A percentile compares a stretch with the other conserved stretches of the same genome.
These are phyloP conservation scores for Axis porcinus DNA, from an alignment of 2,113 vertebrate genomes.

Conservation along the genomic window DNA sequence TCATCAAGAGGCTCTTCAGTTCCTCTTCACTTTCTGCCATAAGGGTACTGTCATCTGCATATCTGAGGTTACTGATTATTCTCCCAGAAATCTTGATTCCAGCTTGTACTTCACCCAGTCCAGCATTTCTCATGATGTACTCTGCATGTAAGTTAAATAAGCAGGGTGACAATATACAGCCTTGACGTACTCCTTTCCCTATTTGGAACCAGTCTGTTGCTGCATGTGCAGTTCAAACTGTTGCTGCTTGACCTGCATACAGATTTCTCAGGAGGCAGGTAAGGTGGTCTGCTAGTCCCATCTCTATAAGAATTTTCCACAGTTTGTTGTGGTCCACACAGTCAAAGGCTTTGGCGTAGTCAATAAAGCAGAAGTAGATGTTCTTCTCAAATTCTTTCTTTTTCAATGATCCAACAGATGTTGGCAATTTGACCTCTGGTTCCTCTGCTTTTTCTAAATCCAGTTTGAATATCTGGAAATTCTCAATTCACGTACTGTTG, in stretches of 20 bases:
- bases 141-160: neutral
- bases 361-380: neutral
- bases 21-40: neutral
- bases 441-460: neutral
- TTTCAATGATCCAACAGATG: neutral
- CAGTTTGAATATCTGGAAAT: neutral
- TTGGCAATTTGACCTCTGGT: neutral
- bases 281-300: neutral
- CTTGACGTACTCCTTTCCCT: neutral
- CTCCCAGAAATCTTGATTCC: neutral
- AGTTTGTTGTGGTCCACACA: neutral
- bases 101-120: neutral
- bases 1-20: neutral
- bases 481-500: neutral
- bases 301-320: neutral
- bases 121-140: neutral
- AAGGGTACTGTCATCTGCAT: neutral
- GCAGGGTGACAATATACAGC: neutral
- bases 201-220: neutral
- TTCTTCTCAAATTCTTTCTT: neutral
- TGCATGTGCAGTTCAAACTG: neutral
- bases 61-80: neutral
- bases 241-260: neutral
- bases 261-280: neutral
- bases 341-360: neutral